Conservation (phyloP, 2,113 vertebrate species). For the Columbina picui region DNA sequence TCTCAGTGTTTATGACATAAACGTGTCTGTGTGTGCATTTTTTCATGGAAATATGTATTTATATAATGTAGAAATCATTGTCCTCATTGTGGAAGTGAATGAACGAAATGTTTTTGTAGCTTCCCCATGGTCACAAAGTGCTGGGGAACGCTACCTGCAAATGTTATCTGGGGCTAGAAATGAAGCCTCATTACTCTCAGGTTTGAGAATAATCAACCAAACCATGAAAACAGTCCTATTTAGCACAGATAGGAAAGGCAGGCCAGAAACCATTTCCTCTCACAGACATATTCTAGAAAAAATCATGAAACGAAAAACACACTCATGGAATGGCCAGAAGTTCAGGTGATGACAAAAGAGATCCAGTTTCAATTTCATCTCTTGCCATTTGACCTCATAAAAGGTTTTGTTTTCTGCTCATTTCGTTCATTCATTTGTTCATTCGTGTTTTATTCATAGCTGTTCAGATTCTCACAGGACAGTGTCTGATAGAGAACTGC, state of each 20-base stretch:
- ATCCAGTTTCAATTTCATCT: neutral
- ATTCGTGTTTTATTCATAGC: neutral
- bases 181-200: neutral
- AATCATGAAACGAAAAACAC: neutral
- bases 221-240: neutral
- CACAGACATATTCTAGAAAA: neutral
- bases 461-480: neutral
- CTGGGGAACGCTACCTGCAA: neutral
- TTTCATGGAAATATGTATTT: fast-evolving
- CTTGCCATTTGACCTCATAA: neutral
- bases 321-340: neutral
- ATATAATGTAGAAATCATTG: neutral
- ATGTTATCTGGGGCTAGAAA: neutral
- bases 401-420: neutral
- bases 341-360: neutral
- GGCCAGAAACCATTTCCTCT: neutral
- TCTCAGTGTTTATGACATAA: neutral
- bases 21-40: neutral
- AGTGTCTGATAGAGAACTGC: neutral
- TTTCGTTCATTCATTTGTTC: neutral
- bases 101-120: neutral
- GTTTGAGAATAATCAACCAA: neutral
- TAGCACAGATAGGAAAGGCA: neutral
- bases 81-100: neutral
- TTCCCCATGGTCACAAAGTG: neutral